These are phyloP conservation scores for Nothoprocta perdicaria DNA, from an alignment of 2,113 vertebrate species.

Conservation along the genomic window DNA sequence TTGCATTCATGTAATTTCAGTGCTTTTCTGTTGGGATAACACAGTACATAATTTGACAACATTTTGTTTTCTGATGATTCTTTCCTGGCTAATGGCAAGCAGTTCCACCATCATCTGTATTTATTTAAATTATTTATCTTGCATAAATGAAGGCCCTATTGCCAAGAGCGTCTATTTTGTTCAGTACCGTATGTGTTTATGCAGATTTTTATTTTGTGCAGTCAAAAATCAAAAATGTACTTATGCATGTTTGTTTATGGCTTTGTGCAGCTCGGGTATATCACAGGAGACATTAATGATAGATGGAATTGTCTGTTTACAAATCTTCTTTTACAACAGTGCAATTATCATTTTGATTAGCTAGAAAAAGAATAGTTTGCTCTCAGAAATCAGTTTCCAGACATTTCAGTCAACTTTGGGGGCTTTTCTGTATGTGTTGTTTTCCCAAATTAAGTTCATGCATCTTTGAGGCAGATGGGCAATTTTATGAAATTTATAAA, in stretches of 20 bases:
- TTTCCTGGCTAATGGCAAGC: constrained; percentile 5
- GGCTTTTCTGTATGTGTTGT: not conserved
- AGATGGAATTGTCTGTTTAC: constrained; percentile 20
- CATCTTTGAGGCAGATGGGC: constrained; percentile 30
- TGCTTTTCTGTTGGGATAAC: not conserved
- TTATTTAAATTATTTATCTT: constrained; percentile 40
- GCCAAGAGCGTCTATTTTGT: constrained; percentile 9
- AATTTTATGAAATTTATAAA: constrained; percentile 16
- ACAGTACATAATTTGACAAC: constrained; percentile 57
- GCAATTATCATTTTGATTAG: constrained; percentile 35
- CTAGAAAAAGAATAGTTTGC: not conserved
- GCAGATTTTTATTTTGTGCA: constrained; percentile 11
- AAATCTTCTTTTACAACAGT: not conserved
- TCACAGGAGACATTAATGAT: not conserved
- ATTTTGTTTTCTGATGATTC: constrained; percentile 37
- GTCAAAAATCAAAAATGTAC: not conserved
- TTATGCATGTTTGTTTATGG: not conserved
- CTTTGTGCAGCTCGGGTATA: not conserved
- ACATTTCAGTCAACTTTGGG: not conserved
- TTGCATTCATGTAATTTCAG: constrained; percentile 56
- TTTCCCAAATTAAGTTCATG: not conserved
- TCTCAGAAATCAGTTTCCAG: not conserved
- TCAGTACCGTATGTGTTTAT: constrained; percentile 14
- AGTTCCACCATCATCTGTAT: constrained; percentile 14
- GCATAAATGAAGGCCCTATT: constrained; percentile 36